Conservation (phyloP, 2,797 vertebrate genomes). For the Hydrophis major region DNA sequence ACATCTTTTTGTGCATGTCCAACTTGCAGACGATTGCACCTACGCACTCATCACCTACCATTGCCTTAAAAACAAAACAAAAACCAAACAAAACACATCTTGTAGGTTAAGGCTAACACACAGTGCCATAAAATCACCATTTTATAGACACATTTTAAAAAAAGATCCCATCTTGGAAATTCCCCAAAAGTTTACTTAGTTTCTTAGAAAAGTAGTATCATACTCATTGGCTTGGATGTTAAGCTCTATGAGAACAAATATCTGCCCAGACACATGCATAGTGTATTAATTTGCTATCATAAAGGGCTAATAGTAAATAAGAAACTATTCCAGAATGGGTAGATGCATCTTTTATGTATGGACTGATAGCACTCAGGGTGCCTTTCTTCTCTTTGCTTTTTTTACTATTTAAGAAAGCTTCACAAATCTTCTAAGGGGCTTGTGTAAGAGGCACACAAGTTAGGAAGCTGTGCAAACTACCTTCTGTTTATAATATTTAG, state of each 20-base stretch:
- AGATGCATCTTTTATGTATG: not conserved
- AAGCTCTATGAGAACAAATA: not conserved
- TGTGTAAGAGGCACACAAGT: too few relatives aligned
- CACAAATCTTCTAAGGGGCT: not conserved
- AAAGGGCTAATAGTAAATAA: not conserved
- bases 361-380: not conserved
- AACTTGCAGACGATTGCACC: slow-evolving; percentile 99
- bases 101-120: slow-evolving; percentile 45
- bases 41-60: slow-evolving; percentile 98
- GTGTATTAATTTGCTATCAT: not conserved
- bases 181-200: not conserved
- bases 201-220: slow-evolving; percentile 23
- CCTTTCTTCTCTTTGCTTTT: not conserved
- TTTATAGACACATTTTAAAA: not conserved
- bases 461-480: not conserved
- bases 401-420: not conserved
- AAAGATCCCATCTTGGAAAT: not conserved
- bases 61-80: slow-evolving; percentile 83
- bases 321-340: not conserved
- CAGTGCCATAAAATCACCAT: slow-evolving; percentile 11
- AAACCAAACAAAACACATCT: slow-evolving; percentile 11
- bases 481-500: not conserved
- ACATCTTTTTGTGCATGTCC: slow-evolving; percentile 99
- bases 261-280: not conserved
- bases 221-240: not conserved